Evolutionary conservation across 2,888 invertebrate genomes (phyloP).

Genomic region (Mimachlamys varia): DNA sequence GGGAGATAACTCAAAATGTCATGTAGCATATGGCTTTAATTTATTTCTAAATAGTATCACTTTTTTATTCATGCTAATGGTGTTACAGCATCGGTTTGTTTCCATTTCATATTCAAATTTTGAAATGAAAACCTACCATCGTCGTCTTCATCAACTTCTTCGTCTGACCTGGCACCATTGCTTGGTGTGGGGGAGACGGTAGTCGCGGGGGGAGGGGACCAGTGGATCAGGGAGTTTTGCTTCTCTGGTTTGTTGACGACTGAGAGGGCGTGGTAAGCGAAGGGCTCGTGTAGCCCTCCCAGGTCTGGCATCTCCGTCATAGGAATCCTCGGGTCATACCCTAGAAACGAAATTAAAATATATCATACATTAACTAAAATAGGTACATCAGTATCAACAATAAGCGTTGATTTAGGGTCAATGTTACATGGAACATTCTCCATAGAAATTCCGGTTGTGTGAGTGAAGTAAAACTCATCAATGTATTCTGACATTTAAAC

Average conservation of each 20-base stretch:
- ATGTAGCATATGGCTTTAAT: background rate
- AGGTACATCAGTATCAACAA: no score
- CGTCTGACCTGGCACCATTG: constrained; percentile 54
- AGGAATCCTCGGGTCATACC: constrained; percentile 6
- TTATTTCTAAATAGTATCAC: no score
- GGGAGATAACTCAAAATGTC: background rate
- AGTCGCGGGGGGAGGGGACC: constrained; percentile 32
- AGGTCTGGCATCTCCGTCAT: background rate
- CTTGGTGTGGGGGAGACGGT: constrained; percentile 43
- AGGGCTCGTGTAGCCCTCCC: background rate
- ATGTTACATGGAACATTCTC: no score
- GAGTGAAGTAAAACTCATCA: background rate
- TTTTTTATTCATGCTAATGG: no score
- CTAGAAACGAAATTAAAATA: background rate
- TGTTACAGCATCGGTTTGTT: no score
- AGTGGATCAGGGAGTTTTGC: constrained; percentile 16
- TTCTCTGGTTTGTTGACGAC: background rate
- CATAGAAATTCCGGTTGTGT: background rate
- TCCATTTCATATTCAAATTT: background rate
- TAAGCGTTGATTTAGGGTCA: no score
- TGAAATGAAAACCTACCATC: constrained; percentile 45
- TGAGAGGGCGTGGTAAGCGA: constrained; percentile 6
- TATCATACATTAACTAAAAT: no score
- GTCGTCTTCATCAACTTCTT: constrained; percentile 57
- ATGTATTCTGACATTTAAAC: background rate